phyloP scores from a whole-genome alignment of 2,797 vertebrate genomes.

The Orientallactaga sibirica region DNA sequence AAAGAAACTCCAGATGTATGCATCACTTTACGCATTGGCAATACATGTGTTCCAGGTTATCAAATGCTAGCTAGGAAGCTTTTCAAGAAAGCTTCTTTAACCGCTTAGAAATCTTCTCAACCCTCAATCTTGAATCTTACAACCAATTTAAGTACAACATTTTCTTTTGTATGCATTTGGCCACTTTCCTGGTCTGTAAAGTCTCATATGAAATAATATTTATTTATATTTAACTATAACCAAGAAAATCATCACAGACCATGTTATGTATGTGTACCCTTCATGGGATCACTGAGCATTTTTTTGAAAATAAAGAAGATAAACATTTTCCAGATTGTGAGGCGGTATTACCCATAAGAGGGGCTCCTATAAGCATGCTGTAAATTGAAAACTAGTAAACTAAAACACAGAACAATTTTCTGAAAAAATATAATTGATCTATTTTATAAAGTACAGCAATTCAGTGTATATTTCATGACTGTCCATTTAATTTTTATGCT shows the following conservation, averaged over 20 bases:
- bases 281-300: not conserved
- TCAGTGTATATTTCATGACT: not conserved
- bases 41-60: too few species aligned
- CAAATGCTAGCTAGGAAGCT: too few species aligned
- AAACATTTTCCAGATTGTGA: not conserved
- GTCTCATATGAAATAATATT: not conserved
- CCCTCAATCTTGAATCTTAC: not conserved
- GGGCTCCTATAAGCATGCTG: not conserved
- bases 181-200: not conserved
- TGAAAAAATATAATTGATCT: not conserved
- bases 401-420: not conserved
- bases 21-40: too few species aligned
- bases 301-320: not conserved
- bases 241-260: not conserved
- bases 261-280: not conserved
- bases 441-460: not conserved
- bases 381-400: not conserved
- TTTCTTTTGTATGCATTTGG: not conserved
- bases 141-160: not conserved
- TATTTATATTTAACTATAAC: not conserved
- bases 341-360: not conserved
- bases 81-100: too few species aligned
- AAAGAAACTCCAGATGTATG: too few species aligned
- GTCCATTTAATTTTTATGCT: not conserved
- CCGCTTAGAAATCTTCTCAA: too few species aligned